Percentiles rank a stretch among this genome's conserved stretches.
Conservation (phyloP, 2,797 vertebrate genomes). For the Protosalanx chinensis region DNA sequence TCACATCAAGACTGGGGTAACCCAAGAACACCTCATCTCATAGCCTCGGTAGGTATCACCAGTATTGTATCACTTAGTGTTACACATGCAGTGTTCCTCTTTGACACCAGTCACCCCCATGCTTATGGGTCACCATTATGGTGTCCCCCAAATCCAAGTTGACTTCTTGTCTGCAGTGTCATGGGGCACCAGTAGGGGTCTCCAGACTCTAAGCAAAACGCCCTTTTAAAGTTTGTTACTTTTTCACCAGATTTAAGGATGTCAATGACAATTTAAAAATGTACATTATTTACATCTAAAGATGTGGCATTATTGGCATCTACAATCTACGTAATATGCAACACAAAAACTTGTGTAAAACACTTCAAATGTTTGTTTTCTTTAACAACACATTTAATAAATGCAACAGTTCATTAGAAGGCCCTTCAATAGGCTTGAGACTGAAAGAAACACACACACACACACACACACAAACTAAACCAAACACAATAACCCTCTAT, state of each 20-base stretch:
- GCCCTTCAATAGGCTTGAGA: too few relatives aligned
- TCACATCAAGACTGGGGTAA: too few relatives aligned
- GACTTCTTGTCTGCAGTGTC: conserved; percentile 46
- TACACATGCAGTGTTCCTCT: neutral
- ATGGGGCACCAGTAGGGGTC: conserved; percentile 72
- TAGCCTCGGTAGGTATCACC: neutral
- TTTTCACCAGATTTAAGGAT: neutral
- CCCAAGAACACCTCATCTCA: neutral
- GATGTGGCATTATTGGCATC: neutral
- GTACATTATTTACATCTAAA: neutral
- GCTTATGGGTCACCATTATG: neutral
- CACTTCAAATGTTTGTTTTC: conserved; percentile 28
- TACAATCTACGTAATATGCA: neutral
- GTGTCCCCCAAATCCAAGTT: neutral
- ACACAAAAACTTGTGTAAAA: neutral
- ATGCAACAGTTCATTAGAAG: too few relatives aligned
- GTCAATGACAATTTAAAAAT: neutral
- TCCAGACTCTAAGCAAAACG: conserved; percentile 70
- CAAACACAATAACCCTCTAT: neutral
- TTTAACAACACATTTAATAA: conserved; percentile 10
- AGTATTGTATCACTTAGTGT: neutral
- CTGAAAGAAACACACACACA: too few relatives aligned
- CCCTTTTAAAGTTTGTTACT: conserved; percentile 37
- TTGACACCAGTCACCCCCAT: neutral
- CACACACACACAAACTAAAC: too few relatives aligned